These are phyloP conservation scores for Marisa cornuarietis DNA, from an alignment of 1,140 invertebrate genomes.

Conservation along the genomic window DNA sequence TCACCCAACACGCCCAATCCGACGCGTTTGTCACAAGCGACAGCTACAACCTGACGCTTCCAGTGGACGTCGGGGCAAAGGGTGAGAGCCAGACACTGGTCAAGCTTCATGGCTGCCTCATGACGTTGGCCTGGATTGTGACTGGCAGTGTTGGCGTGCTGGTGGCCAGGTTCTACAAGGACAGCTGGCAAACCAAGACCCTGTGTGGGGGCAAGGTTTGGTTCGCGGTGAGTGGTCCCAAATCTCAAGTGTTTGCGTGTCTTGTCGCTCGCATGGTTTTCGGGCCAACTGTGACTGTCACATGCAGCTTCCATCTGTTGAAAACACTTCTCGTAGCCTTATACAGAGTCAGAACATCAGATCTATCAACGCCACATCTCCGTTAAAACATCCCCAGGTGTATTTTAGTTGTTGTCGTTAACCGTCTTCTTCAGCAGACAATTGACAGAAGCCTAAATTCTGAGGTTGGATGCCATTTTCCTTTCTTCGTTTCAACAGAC, in stretches of 20 bases:
- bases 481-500: too few species aligned
- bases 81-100: background rate
- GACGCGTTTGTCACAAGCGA: conserved; percentile 12
- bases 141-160: conserved; percentile 43
- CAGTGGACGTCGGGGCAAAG: conserved; percentile 4
- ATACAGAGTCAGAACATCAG: too few species aligned
- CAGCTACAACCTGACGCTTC: conserved; percentile 2
- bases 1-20: background rate
- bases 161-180: conserved; percentile 41
- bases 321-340: too few species aligned
- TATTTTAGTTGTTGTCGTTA: too few species aligned
- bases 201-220: conserved; percentile 41
- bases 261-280: background rate
- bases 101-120: conserved; percentile 35
- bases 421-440: too few species aligned
- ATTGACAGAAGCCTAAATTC: too few species aligned
- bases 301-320: too few species aligned
- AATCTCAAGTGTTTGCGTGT: background rate
- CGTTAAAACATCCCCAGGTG: too few species aligned
- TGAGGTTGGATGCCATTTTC: too few species aligned
- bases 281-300: too few species aligned
- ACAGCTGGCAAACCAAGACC: conserved; percentile 32
- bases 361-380: too few species aligned
- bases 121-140: conserved; percentile 45
- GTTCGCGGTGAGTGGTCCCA: conserved; percentile 34